phyloP scores from a whole-genome alignment of 2,888 invertebrate genomes.

The Luffia ferchaultella region DNA sequence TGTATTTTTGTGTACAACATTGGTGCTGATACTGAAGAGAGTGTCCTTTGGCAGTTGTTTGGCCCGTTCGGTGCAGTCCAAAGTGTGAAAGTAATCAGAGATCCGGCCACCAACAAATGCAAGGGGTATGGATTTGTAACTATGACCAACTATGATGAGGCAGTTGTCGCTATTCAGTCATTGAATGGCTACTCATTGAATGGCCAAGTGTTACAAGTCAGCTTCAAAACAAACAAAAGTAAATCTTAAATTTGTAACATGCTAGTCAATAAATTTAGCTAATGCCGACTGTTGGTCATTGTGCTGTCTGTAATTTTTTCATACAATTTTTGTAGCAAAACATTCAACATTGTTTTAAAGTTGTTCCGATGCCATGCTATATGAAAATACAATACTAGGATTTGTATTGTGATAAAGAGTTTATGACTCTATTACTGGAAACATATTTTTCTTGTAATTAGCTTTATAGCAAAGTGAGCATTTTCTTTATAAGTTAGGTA shows the following conservation, averaged over 20 bases:
- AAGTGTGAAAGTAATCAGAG: slow-evolving; percentile 95
- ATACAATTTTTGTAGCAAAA: neutral
- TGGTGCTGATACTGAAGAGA: slow-evolving; percentile 91
- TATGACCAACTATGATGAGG: slow-evolving; percentile 98
- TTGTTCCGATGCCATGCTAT: too few species aligned
- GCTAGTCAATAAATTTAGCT: slow-evolving; percentile 50
- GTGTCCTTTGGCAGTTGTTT: slow-evolving; percentile 92
- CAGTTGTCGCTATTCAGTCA: slow-evolving; percentile 94
- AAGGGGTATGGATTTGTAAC: slow-evolving; percentile 99
- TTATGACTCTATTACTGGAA: too few species aligned
- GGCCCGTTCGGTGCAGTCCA: slow-evolving; percentile 98
- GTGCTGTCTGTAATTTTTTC: neutral
- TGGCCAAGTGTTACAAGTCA: slow-evolving; percentile 95
- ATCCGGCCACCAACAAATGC: slow-evolving; percentile 95
- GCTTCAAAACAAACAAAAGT: slow-evolving; percentile 94
- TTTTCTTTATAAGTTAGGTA: too few species aligned
- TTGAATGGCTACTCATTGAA: slow-evolving; percentile 96
- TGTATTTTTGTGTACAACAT: slow-evolving; percentile 94
- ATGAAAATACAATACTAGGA: too few species aligned
- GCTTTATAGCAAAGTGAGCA: too few species aligned
- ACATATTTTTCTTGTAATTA: too few species aligned
- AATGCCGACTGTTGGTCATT: slow-evolving; percentile 1
- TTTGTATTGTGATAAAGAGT: too few species aligned
- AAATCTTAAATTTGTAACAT: slow-evolving; percentile 65
- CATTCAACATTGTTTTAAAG: too few species aligned